phyloP scores from a whole-genome alignment of 2,113 vertebrate species.

The Ceyx melanurus region DNA sequence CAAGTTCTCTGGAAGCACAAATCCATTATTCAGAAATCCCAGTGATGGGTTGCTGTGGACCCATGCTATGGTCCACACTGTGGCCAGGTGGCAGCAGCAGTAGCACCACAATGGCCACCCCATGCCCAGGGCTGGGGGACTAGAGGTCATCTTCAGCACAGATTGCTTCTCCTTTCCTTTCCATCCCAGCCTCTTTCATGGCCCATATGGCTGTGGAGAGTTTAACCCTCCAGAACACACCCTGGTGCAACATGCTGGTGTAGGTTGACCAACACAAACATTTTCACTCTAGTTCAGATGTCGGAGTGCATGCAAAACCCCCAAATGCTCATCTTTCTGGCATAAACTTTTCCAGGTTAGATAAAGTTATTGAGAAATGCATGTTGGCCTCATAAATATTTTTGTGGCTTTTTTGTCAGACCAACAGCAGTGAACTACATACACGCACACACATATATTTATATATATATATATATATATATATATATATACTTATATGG shows the following conservation, averaged over 20 bases:
- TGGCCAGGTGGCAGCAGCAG: not conserved
- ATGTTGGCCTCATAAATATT: not conserved
- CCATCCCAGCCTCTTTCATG: not conserved
- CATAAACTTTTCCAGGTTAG: not conserved
- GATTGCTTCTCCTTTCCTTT: not conserved
- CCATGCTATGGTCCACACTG: not conserved
- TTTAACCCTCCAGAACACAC: not conserved
- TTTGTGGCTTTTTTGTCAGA: not conserved
- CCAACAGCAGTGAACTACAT: not conserved
- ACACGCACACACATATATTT: too few species aligned
- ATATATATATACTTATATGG: too few species aligned
- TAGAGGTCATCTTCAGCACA: not conserved
- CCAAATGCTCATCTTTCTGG: not conserved
- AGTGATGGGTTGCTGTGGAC: accelerated
- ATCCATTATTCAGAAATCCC: not conserved
- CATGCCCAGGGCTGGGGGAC: not conserved
- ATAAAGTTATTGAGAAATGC: not conserved
- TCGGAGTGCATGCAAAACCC: not conserved
- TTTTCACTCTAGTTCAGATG: not conserved
- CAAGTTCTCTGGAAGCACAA: not conserved
- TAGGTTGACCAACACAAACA: not conserved
- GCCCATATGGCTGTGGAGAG: not conserved
- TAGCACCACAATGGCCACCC: not conserved
- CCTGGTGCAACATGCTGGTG: not conserved
- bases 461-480: too few species aligned